Conservation (phyloP, 2,888 invertebrate genomes). For the Drosophila anceps region DNA sequence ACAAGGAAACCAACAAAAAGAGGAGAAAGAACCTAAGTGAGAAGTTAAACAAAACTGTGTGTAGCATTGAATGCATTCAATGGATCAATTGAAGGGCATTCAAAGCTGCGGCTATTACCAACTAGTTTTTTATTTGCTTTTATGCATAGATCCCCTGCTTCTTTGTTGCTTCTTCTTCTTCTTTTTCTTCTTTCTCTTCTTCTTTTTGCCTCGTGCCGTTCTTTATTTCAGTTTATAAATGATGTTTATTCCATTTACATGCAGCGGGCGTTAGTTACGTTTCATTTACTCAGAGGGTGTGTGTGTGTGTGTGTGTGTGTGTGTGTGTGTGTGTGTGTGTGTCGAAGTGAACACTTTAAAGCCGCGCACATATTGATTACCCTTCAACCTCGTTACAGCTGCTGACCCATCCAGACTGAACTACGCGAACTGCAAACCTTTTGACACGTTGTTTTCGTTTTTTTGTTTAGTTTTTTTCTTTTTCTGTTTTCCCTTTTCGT, state of each 20-base stretch:
- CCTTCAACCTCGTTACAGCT: conserved; percentile 44
- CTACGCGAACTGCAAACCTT: conserved; percentile 33
- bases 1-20: not conserved
- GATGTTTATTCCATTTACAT: conserved; percentile 54
- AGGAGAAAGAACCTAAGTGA: not conserved
- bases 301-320: conserved; percentile 2
- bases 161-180: not conserved
- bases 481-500: not conserved
- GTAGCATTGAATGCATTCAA: conserved; percentile 1
- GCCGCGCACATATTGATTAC: conserved; percentile 45
- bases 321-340: conserved; percentile 9
- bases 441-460: conserved; percentile 1
- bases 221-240: conserved; percentile 47
- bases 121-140: not conserved
- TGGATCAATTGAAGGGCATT: conserved; percentile 23
- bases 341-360: conserved; percentile 23
- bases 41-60: conserved; percentile 4
- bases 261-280: conserved; percentile 43
- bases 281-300: conserved; percentile 23
- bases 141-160: not conserved
- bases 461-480: not conserved
- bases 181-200: not conserved
- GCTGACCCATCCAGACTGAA: conserved; percentile 32
- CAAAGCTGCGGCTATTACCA: conserved; percentile 12
- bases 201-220: not conserved